phyloP scores from a whole-genome alignment of 1,140 invertebrate genomes.

The Adoxophyes honmai region DNA sequence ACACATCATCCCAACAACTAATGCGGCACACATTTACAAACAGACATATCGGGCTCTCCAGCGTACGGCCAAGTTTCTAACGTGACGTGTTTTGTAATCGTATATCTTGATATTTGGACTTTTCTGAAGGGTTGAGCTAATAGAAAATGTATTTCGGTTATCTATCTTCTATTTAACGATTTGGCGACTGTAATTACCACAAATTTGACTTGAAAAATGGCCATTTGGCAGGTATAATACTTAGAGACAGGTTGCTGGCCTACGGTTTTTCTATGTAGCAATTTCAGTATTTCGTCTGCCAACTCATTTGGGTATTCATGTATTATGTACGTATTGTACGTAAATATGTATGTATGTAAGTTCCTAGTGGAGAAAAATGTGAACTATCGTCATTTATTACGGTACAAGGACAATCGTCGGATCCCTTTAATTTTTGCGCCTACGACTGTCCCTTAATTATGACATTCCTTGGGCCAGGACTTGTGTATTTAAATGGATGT shows the following conservation, averaged over 20 bases:
- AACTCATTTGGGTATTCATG: no score
- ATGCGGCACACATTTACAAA: constrained; percentile 6
- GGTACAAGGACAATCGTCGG: background rate
- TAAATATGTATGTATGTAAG: no score
- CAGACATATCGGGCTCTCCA: background rate
- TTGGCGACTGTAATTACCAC: no score
- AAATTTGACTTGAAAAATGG: no score
- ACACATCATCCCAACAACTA: constrained; percentile 23
- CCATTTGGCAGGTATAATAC: no score
- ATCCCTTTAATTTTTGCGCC: background rate
- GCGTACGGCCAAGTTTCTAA: background rate
- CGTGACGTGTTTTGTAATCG: constrained; percentile 6
- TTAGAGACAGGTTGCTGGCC: no score
- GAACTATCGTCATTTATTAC: background rate
- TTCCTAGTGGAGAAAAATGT: constrained; percentile 4
- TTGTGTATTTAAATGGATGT: background rate
- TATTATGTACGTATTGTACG: no score
- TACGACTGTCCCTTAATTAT: background rate
- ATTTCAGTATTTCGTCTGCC: no score
- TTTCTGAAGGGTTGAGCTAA: background rate
- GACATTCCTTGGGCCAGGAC: background rate
- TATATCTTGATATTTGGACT: background rate
- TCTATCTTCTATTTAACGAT: no score
- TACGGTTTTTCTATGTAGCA: no score
- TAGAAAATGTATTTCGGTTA: no score